These are phyloP conservation scores for Tanytarsus gracilentus DNA, from an alignment of 2,888 invertebrate genomes.

Conservation along the genomic window DNA sequence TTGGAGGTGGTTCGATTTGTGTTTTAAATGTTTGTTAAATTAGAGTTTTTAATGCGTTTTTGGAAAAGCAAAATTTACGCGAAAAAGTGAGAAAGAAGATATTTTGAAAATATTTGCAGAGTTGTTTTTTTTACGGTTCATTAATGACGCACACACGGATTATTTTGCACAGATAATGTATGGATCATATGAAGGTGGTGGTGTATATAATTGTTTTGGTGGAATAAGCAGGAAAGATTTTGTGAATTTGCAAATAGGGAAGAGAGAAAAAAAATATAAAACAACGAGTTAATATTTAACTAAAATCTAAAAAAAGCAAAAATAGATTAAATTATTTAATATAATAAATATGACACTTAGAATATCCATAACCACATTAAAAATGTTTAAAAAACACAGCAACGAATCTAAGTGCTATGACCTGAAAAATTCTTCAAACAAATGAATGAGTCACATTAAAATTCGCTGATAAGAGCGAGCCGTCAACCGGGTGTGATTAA, in stretches of 20 bases:
- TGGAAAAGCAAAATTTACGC: too few species aligned
- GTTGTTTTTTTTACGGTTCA: too few species aligned
- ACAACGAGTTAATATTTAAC: background rate
- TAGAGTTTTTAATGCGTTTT: too few species aligned
- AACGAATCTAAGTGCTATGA: too few species aligned
- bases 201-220: background rate
- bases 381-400: background rate
- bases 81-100: too few species aligned
- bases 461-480: too few species aligned
- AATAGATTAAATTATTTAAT: constrained; percentile 29
- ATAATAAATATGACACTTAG: background rate
- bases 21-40: too few species aligned
- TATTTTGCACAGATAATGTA: background rate
- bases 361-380: too few species aligned
- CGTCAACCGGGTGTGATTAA: too few species aligned
- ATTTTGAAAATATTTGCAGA: too few species aligned
- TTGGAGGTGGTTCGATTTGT: background rate
- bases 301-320: constrained; percentile 20
- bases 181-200: constrained; percentile 3
- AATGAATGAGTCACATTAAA: too few species aligned
- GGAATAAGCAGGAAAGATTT: constrained; percentile 21
- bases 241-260: constrained; percentile 25
- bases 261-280: constrained; percentile 23
- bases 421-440: too few species aligned
- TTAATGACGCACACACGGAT: background rate